Evolutionary conservation across 2,888 invertebrate species (phyloP), one percentile per base, ranked within the genome.

Genomic region (Lucinisca nassula): DNA sequence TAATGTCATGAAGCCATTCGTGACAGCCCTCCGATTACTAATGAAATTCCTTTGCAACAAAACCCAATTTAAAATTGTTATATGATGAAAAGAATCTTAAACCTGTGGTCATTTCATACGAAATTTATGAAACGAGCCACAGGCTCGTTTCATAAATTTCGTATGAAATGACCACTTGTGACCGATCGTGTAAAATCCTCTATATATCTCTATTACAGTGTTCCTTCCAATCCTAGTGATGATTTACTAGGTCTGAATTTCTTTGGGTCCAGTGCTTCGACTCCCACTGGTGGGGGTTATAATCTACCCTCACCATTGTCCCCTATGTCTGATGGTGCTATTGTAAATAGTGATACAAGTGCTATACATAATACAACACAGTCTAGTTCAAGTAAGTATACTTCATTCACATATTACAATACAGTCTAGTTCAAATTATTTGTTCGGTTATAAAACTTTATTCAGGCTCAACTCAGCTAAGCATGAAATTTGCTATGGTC

Each of bases 221-320:
- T 81, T 45, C 70, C 49, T 6, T 81, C 88, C 32, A 86, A 88
- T 32, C 97, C 98, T 76, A 98, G 98, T 95, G 98, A 97, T 96
- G 98, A 98, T 96, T 97, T 98, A 93, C 97, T 98, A 93, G 98
- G 98, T 95, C 97, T 98, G 94, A 98, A 98, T 96, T 97, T 98
- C 95, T 98, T 98, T 82, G 97, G 98, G 87, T 98, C 98, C 93
- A 98, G 98, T 96, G 98, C 98, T 79, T 97, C 98, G 24, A 98
- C 98, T 74, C 98, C 98, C 0, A 97, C 97, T 72, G 97, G 97
- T 81, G 98, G 93, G 88, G 97, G 84, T 97, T 97, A 91, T 96
- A 97, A 91, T 96, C 97, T 93, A 97, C 97, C 94, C 45, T 93
- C 90, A 97, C 98, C 90, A 97, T 97, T 94, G 75, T 93, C 90